These are phyloP conservation scores for Sinentomon sp. DNA, from an alignment of 2,888 invertebrate genomes.

Conservation along the genomic window DNA sequence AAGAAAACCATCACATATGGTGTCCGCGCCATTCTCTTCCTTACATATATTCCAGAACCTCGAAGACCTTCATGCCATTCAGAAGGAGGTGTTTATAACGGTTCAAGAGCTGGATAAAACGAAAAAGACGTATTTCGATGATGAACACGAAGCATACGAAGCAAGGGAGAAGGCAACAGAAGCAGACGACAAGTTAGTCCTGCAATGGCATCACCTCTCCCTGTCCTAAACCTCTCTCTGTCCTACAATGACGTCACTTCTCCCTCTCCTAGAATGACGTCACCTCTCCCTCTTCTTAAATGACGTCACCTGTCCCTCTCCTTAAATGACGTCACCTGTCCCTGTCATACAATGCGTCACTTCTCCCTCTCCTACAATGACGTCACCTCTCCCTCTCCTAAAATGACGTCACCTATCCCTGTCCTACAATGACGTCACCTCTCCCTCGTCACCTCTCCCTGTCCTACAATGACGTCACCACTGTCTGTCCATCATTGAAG, in stretches of 20 bases:
- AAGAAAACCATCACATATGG: too few relatives aligned
- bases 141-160: constrained; percentile 83
- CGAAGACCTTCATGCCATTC: constrained; percentile 53
- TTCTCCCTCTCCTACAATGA: not conserved
- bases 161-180: constrained; percentile 81
- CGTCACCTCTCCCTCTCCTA: not conserved
- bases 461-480: not conserved
- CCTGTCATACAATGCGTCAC: not conserved
- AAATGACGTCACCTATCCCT: not conserved
- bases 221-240: too few relatives aligned
- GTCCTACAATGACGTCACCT: not conserved
- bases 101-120: constrained; percentile 77
- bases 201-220: too few relatives aligned
- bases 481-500: too few relatives aligned
- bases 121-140: constrained; percentile 81
- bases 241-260: too few relatives aligned
- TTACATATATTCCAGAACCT: constrained; percentile 30
- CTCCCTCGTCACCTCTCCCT: too few relatives aligned
- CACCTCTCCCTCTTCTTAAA: not conserved
- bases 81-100: constrained; percentile 61
- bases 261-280: too few relatives aligned
- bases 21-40: constrained; percentile 7
- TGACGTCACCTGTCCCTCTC: constrained; percentile 1
- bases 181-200: constrained; percentile 73
- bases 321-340: not conserved